These are phyloP conservation scores for Hyles vespertilio DNA, from an alignment of 1,140 invertebrate genomes.

Conservation along the genomic window DNA sequence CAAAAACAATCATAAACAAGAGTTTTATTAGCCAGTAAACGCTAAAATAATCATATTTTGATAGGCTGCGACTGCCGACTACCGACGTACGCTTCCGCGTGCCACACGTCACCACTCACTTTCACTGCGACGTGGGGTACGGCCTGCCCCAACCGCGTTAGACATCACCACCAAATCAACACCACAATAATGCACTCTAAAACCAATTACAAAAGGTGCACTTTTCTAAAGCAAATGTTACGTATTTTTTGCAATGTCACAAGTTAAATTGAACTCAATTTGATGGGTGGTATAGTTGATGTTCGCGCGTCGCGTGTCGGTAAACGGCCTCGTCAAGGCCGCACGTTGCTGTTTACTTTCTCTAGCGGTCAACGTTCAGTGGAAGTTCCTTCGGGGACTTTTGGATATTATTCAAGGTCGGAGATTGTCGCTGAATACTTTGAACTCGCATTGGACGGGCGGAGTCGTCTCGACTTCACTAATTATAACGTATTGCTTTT, in stretches of 20 bases:
- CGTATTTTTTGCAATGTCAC: constrained; percentile 34
- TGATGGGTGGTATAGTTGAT: constrained; percentile 27
- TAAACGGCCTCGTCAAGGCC: constrained; percentile 54
- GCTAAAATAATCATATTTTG: constrained; percentile 42
- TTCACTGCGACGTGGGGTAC: constrained; percentile 51
- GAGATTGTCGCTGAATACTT: background rate
- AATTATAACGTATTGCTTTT: background rate
- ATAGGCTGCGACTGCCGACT: constrained; percentile 48
- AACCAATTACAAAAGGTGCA: constrained; percentile 21
- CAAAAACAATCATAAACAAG: background rate
- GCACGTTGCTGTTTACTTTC: constrained; percentile 62
- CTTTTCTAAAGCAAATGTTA: constrained; percentile 16
- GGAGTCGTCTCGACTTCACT: background rate
- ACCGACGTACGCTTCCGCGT: constrained; percentile 55
- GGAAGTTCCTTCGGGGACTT: constrained; percentile 27
- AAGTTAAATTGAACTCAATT: constrained; percentile 31
- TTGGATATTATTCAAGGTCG: constrained; percentile 33
- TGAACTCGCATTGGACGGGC: background rate
- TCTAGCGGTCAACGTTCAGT: constrained; percentile 61
- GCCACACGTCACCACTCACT: constrained; percentile 55
- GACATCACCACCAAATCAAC: constrained; percentile 13
- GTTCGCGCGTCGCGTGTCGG: constrained; percentile 23
- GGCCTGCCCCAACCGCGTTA: constrained; percentile 26
- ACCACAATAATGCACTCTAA: constrained; percentile 31
- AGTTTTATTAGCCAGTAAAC: constrained; percentile 27